Conservation (phyloP, 2,113 vertebrate genomes). For the Mionectes macconnelli region DNA sequence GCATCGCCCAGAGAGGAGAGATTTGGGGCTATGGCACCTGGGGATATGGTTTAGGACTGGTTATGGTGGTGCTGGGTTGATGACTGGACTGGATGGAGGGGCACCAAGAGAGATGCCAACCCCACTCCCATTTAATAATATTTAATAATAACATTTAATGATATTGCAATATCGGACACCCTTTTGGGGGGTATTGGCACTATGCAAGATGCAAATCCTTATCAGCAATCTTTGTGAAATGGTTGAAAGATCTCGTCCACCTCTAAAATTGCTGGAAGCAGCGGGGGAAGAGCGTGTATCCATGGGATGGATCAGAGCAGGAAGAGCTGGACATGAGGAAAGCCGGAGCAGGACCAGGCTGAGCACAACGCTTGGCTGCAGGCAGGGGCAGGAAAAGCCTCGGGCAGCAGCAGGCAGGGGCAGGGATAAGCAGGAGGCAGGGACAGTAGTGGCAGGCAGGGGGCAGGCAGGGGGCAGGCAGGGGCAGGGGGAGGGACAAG, state of each 20-base stretch:
- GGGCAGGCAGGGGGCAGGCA: background rate
- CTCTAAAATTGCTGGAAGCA: background rate
- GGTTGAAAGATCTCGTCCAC: background rate
- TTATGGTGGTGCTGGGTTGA: background rate
- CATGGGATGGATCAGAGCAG: background rate
- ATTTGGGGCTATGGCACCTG: background rate
- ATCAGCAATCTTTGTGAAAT: background rate
- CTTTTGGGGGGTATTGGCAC: background rate
- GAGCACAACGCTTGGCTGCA: background rate
- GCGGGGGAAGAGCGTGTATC: background rate
- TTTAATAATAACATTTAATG: background rate
- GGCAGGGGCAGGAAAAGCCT: background rate
- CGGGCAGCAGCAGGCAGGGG: background rate
- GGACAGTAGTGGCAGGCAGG: background rate
- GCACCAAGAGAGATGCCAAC: no score
- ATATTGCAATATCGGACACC: fast-evolving
- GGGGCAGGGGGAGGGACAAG: no score
- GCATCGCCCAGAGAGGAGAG: background rate
- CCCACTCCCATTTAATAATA: no score
- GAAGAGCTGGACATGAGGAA: background rate
- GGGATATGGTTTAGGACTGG: background rate
- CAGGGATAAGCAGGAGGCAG: background rate
- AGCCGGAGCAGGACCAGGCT: background rate
- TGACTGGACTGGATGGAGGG: background rate
- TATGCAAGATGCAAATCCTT: background rate